phyloP scores from a whole-genome alignment of 1,140 invertebrate genomes.

The Drosophila arizonae region DNA sequence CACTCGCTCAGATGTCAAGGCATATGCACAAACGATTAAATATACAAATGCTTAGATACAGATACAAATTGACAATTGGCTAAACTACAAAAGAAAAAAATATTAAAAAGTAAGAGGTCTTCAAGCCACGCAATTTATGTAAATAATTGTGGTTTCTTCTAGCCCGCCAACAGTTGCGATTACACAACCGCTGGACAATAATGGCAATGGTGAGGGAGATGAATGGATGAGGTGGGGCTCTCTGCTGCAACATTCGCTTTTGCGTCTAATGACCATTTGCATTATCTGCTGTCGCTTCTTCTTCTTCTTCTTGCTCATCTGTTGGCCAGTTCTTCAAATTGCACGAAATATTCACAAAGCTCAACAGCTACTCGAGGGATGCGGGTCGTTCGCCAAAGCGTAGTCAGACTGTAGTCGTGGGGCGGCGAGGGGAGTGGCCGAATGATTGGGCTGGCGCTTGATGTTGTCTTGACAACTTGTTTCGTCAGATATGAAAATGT shows the following conservation, averaged over 20 bases:
- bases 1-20: constrained; percentile 37
- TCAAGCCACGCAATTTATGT: constrained; percentile 62
- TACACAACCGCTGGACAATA: constrained; percentile 57
- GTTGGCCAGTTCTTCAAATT: constrained; percentile 65
- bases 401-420: not conserved
- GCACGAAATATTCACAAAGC: constrained; percentile 59
- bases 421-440: not conserved
- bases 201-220: not conserved
- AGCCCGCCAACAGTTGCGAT: constrained; percentile 37
- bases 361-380: constrained; percentile 29
- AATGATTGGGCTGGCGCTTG: constrained; percentile 6
- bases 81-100: constrained; percentile 34
- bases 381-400: not conserved
- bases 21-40: constrained; percentile 12
- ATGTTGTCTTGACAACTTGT: constrained; percentile 67
- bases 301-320: constrained; percentile 28
- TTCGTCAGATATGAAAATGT: constrained; percentile 74
- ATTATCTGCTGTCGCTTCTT: constrained; percentile 57
- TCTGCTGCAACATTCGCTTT: constrained; percentile 31
- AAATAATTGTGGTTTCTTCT: constrained; percentile 78
- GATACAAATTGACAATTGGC: constrained; percentile 37
- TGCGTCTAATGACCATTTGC: constrained; percentile 76
- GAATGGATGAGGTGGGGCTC: not conserved
- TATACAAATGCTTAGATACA: constrained; percentile 33
- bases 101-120: constrained; percentile 55